phyloP scores from a whole-genome alignment of 1,140 invertebrate species.

The Linepithema humile region DNA sequence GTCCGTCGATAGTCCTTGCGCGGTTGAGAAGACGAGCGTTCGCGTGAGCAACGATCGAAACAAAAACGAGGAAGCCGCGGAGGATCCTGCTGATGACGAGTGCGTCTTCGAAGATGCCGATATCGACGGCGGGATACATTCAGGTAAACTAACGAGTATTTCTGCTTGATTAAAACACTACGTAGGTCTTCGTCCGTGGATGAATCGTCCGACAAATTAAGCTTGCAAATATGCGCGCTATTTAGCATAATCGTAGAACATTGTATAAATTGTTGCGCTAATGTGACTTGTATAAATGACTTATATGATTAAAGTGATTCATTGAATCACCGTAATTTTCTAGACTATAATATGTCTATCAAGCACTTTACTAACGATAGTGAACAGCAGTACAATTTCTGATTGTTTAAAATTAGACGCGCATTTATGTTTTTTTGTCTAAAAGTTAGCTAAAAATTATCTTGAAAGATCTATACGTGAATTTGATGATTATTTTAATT shows the following conservation, averaged over 20 bases:
- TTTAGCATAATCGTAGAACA: background rate
- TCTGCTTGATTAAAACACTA: background rate
- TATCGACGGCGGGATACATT: slow-evolving; percentile 83
- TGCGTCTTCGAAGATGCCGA: slow-evolving; percentile 80
- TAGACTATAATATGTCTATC: background rate
- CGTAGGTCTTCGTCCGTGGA: background rate
- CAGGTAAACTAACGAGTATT: slow-evolving; percentile 53
- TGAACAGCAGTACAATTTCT: background rate
- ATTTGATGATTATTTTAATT: too few relatives aligned
- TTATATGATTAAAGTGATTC: background rate
- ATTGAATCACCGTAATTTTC: background rate
- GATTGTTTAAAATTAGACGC: background rate
- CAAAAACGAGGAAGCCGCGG: slow-evolving; percentile 58
- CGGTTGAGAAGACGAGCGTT: slow-evolving; percentile 57
- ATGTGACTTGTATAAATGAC: background rate
- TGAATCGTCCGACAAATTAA: background rate
- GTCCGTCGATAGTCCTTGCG: slow-evolving; percentile 62
- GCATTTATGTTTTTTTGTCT: background rate
- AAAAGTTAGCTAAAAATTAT: background rate
- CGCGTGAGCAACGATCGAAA: slow-evolving; percentile 35
- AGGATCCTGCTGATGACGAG: slow-evolving; percentile 67
- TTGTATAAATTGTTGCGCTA: background rate
- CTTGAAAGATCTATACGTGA: background rate
- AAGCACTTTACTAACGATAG: background rate
- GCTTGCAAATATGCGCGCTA: background rate